A percentile compares a stretch with the other conserved stretches of the same genome.
Conservation (phyloP, 2,113 vertebrate species). For the Pachypanchax playfairii region DNA sequence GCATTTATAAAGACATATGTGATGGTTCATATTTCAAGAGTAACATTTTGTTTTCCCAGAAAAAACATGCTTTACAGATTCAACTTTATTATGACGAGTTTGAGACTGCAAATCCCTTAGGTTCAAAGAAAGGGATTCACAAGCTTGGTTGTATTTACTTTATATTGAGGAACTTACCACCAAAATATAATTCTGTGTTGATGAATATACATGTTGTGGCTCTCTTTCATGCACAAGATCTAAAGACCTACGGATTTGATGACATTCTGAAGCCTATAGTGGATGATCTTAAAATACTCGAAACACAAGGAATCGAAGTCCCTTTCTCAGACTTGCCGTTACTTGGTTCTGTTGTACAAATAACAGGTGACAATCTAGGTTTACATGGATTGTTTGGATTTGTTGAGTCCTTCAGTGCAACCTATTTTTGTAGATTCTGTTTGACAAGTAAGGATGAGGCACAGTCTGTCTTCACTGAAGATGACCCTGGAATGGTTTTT, state of each 20-base stretch:
- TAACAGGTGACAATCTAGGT: conserved; percentile 10
- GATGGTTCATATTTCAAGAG: not conserved
- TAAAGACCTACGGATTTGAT: conserved; percentile 3
- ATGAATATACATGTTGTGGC: conserved; percentile 4
- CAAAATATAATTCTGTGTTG: conserved; percentile 5
- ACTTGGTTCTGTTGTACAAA: not conserved
- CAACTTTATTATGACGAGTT: not conserved
- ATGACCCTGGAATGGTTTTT: not conserved
- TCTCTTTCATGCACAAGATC: conserved; percentile 4
- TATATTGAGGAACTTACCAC: not conserved
- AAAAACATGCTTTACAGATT: not conserved
- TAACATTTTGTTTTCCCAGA: not conserved
- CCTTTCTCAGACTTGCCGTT: not conserved
- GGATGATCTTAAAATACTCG: conserved; percentile 12
- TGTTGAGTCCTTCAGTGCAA: not conserved
- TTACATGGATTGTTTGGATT: not conserved
- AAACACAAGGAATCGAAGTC: not conserved
- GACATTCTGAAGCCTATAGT: not conserved
- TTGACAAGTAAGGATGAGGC: not conserved
- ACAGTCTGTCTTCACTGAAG: not conserved
- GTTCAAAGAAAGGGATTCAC: not conserved
- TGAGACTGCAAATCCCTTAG: not conserved
- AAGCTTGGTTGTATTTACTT: conserved; percentile 1
- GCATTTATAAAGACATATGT: conserved; percentile 2
- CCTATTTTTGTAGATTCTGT: not conserved